phyloP scores from a whole-genome alignment of 2,888 invertebrate species.

The Melanotus villosus region DNA sequence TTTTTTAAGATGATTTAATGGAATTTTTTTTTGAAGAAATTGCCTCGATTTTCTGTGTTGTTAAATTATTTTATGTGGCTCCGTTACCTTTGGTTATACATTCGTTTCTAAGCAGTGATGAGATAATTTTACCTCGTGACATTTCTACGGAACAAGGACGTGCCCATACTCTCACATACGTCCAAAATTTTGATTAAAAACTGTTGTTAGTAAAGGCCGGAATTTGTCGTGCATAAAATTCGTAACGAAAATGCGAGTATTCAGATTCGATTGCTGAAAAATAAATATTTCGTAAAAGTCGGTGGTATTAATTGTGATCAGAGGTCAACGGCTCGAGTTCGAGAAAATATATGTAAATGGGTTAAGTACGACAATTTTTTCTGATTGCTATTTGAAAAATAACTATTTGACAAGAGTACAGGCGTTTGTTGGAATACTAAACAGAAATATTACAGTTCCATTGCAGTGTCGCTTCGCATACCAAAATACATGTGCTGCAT shows the following conservation, averaged over 20 bases:
- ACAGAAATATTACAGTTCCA: constrained; percentile 52
- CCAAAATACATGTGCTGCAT: constrained; percentile 77
- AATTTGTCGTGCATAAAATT: too few relatives aligned
- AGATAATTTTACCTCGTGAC: too few relatives aligned
- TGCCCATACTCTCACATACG: not conserved
- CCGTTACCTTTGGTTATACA: too few relatives aligned
- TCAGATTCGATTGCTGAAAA: too few relatives aligned
- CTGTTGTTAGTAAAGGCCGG: not conserved
- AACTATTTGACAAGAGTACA: constrained; percentile 54
- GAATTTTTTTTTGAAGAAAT: constrained; percentile 10
- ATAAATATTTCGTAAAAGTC: constrained; percentile 23
- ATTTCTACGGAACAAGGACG: not conserved
- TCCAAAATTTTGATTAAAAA: not conserved
- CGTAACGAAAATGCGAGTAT: too few relatives aligned
- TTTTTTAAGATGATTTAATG: constrained; percentile 18
- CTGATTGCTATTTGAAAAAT: constrained; percentile 53
- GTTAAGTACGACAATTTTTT: constrained; percentile 53
- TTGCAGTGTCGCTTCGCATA: constrained; percentile 67
- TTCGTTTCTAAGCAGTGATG: too few relatives aligned
- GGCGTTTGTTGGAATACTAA: constrained; percentile 55
- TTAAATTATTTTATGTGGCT: too few relatives aligned
- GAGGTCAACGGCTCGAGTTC: constrained; percentile 50
- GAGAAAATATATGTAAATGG: constrained; percentile 53
- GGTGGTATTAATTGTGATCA: constrained; percentile 22
- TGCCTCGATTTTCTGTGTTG: too few relatives aligned